Percentiles rank a stretch among this genome's conserved stretches.
These are phyloP conservation scores for Drosophila quasianomalipes DNA, from an alignment of 2,888 invertebrate species.

Conservation along the genomic window DNA sequence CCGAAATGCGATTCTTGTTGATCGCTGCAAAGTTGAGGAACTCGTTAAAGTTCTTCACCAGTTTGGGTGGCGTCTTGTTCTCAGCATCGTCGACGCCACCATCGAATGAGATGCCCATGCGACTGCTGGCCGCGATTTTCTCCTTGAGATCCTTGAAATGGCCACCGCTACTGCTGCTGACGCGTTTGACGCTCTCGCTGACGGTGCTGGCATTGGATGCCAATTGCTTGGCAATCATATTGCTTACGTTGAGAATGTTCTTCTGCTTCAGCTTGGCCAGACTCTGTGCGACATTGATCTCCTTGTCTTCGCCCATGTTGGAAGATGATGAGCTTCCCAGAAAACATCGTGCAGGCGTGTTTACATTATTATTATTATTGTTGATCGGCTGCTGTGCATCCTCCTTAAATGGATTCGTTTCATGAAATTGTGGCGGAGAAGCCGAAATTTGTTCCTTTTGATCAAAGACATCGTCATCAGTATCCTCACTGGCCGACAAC, in stretches of 20 bases:
- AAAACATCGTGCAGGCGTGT: slow-evolving; percentile 56
- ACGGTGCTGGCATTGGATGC: slow-evolving; percentile 74
- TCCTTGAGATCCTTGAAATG: slow-evolving; percentile 88
- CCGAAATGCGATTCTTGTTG: slow-evolving; percentile 87
- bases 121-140: slow-evolving; percentile 86
- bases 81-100: slow-evolving; percentile 39
- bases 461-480: slow-evolving; percentile 80
- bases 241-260: slow-evolving; percentile 82
- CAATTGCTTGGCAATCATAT: slow-evolving; percentile 83
- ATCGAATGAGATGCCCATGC: slow-evolving; percentile 83
- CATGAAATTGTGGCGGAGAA: slow-evolving; percentile 76
- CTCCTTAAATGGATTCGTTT: slow-evolving; percentile 84
- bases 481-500: slow-evolving; percentile 58
- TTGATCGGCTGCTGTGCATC: slow-evolving; percentile 65
- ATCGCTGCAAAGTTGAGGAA: slow-evolving; percentile 91
- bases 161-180: slow-evolving; percentile 84
- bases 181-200: slow-evolving; percentile 75
- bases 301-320: slow-evolving; percentile 42
- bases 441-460: slow-evolving; percentile 48
- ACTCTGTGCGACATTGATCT: slow-evolving; percentile 47
- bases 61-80: slow-evolving; percentile 83
- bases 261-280: slow-evolving; percentile 79
- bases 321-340: slow-evolving; percentile 67
- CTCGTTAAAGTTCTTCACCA: slow-evolving; percentile 93
- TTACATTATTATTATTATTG: slow-evolving; percentile 27